Percentiles rank a stretch among this genome's conserved stretches.
Evolutionary conservation across 1,140 invertebrate genomes (phyloP).

Genomic region (roundworm (Caenorhabditis elegans)): DNA sequence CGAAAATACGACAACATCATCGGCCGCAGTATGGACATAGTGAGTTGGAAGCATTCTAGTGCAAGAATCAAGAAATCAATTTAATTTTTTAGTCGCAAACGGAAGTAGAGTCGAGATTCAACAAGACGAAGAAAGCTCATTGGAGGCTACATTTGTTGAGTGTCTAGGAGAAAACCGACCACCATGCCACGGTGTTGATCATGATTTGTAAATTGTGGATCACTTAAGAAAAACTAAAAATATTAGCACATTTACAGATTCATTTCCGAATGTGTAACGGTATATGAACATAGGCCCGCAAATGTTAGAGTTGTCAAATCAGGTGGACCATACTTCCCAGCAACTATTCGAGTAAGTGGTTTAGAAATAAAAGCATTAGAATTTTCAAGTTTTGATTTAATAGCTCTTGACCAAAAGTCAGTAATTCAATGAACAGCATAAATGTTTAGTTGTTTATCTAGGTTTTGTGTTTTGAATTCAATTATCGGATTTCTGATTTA

Average conservation of each 20-base stretch:
- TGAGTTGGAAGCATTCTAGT: neutral
- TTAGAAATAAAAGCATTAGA: no score
- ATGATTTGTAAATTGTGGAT: neutral
- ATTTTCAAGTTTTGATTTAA: no score
- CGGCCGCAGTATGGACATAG: slow-evolving; percentile 2
- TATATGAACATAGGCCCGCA: slow-evolving; percentile 22
- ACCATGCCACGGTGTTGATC: slow-evolving; percentile 35
- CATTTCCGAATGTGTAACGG: slow-evolving; percentile 38
- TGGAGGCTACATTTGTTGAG: slow-evolving; percentile 36
- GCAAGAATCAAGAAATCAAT: neutral
- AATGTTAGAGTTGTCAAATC: slow-evolving; percentile 10
- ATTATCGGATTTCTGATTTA: no score
- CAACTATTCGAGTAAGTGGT: slow-evolving; percentile 15
- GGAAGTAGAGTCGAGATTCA: slow-evolving; percentile 40
- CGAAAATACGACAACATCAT: neutral
- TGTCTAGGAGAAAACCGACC: slow-evolving; percentile 25
- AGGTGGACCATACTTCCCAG: neutral
- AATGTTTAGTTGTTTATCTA: no score
- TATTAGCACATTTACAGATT: slow-evolving; percentile 20
- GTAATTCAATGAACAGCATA: no score
- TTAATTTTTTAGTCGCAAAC: slow-evolving; percentile 25
- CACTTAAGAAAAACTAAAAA: neutral
- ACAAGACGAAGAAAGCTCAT: slow-evolving; percentile 24
- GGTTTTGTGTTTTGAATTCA: no score
- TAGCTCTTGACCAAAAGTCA: no score